Base-by-base conservation (phyloP, 2,888 invertebrate species). In the Tridacna crocea region DNA sequence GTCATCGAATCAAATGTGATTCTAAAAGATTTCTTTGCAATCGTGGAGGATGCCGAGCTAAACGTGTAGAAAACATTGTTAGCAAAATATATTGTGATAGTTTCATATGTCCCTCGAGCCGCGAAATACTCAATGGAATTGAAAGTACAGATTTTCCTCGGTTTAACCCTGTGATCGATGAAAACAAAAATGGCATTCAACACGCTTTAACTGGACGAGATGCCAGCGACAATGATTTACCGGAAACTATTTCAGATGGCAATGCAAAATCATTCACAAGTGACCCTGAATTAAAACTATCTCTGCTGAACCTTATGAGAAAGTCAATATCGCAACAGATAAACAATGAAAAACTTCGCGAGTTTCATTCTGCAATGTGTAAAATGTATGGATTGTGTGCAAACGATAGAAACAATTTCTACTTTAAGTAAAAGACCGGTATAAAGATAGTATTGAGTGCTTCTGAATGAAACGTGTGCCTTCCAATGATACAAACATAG, bases 1-100 rank as follows among this genome's bases (percentile, higher is more conserved):
- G 66, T 19, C 2, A n/a, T 46, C 66, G 17, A 19, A n/a, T 66
- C 4, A 66, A 66, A 46, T 66, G 66, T 46, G 66, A 66, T n/a
- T 19, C 72, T 48, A 72, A 58, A 51, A 51, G 58, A 11, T 55
- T 72, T 13, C 58, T 72, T 12, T 72, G 72, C 36, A 72, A 72
- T 58, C 72, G 72, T 2, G 58, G 72, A 26, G 72, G 72, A 1
- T 72, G 72, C 58, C 15, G 72, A 58, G 0, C 66, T 46, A 66
- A 66, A n/a, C 66, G 66, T 17, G 46, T 26, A 17, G 66, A 66
- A 15, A 19, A 46, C 4, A 15, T 66, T 36, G 19, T 66, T 10
- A 46, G 46, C n/a, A 46, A 66, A 19, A 46, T 66, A n/a, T 66
- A 66, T 46, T 66, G 66, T n/a, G 0, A 13, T 15, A 27, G 17